A percentile compares a stretch with the other conserved stretches of the same genome.
Evolutionary conservation across 2,888 invertebrate genomes (phyloP).

Genomic region (Thymelicus acteon): DNA sequence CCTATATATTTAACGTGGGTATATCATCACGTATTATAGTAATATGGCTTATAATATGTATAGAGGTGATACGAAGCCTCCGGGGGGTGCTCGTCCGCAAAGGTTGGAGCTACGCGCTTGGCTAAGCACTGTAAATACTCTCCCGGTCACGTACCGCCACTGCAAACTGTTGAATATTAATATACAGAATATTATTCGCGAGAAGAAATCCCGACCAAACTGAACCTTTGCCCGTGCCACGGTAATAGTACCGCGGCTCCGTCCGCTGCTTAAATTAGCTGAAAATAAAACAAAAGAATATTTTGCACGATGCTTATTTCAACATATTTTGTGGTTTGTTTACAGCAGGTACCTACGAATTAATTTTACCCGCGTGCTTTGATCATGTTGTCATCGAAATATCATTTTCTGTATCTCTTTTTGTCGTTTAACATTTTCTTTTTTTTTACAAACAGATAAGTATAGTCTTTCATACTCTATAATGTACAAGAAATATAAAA

Average conservation of each 20-base stretch:
- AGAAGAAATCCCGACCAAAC: slow-evolving; percentile 62
- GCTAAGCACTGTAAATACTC: slow-evolving; percentile 80
- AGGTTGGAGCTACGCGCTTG: slow-evolving; percentile 41
- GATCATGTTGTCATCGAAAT: too few relatives aligned
- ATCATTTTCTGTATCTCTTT: too few relatives aligned
- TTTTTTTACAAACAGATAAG: too few relatives aligned
- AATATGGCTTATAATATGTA: neutral
- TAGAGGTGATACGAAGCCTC: slow-evolving; percentile 19
- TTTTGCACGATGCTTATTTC: slow-evolving; percentile 26
- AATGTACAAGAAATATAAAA: too few relatives aligned
- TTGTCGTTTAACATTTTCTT: too few relatives aligned
- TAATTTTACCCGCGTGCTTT: neutral
- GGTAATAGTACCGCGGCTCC: slow-evolving; percentile 53
- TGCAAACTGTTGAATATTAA: slow-evolving; percentile 82
- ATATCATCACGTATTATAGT: too few relatives aligned
- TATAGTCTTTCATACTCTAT: too few relatives aligned
- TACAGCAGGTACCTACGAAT: neutral
- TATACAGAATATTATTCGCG: slow-evolving; percentile 68
- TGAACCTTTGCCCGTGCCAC: slow-evolving; percentile 53
- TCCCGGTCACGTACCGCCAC: slow-evolving; percentile 74
- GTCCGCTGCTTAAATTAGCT: slow-evolving; percentile 24
- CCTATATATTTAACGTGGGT: neutral
- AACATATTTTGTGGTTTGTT: neutral
- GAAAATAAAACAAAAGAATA: slow-evolving; percentile 33
- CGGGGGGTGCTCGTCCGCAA: slow-evolving; percentile 25